A percentile compares a stretch with the other conserved stretches of the same genome.
Evolutionary conservation across 2,888 invertebrate species (phyloP).

Genomic region (Rhodophaea formosa): DNA sequence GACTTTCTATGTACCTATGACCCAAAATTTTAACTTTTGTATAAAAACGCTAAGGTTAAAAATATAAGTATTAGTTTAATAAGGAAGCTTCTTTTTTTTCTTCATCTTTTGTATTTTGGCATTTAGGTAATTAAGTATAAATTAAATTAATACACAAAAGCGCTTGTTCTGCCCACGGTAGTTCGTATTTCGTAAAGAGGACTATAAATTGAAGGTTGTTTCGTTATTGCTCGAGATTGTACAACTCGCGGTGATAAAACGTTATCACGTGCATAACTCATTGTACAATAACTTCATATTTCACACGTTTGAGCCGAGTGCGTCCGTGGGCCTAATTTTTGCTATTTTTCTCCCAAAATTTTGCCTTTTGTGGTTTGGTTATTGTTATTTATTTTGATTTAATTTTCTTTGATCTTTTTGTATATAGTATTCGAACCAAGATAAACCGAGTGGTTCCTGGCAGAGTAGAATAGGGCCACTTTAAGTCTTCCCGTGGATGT

Average conservation of each 20-base stretch:
- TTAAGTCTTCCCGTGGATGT: too few relatives aligned
- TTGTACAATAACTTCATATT: constrained; percentile 56
- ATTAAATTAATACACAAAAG: constrained; percentile 11
- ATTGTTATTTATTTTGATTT: too few relatives aligned
- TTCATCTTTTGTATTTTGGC: not conserved
- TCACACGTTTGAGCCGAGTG: constrained; percentile 43
- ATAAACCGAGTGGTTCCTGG: too few relatives aligned
- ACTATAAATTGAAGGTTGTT: constrained; percentile 74
- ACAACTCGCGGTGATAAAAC: constrained; percentile 69
- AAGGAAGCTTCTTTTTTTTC: constrained; percentile 2
- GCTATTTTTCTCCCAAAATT: not conserved
- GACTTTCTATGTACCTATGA: too few relatives aligned
- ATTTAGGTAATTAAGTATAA: not conserved
- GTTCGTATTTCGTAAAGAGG: constrained; percentile 68
- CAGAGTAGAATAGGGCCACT: too few relatives aligned
- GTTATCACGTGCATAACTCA: constrained; percentile 65
- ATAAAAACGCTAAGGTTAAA: too few relatives aligned
- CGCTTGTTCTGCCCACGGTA: constrained; percentile 44
- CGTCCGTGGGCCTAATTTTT: constrained; percentile 8
- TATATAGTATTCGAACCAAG: too few relatives aligned
- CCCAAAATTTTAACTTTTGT: too few relatives aligned
- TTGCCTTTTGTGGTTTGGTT: too few relatives aligned
- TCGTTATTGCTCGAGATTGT: constrained; percentile 72
- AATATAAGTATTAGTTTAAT: too few relatives aligned
- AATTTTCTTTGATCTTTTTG: too few relatives aligned